Percentiles rank a stretch among this genome's conserved stretches.
These are phyloP conservation scores for Darwinula stevensoni DNA, from an alignment of 2,888 invertebrate species.

Conservation along the genomic window DNA sequence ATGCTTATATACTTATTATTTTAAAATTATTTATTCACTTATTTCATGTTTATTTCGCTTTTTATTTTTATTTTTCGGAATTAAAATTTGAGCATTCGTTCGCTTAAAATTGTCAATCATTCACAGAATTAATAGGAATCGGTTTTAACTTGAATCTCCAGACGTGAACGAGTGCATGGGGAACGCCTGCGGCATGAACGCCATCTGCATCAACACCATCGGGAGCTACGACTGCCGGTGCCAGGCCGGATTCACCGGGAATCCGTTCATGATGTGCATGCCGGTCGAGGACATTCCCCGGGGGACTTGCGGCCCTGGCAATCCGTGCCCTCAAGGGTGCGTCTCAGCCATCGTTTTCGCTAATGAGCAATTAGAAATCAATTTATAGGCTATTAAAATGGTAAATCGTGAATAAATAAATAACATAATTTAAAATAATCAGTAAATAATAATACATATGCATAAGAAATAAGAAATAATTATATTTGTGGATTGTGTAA, in stretches of 20 bases:
- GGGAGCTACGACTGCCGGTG: conserved; percentile 74
- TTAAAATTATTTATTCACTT: not conserved
- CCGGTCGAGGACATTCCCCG: conserved; percentile 8
- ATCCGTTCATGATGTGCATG: conserved; percentile 49
- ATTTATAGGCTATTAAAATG: conserved; percentile 1
- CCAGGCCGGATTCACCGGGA: conserved; percentile 48
- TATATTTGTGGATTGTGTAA: no score
- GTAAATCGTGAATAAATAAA: no score
- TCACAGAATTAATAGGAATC: no score
- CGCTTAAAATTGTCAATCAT: no score
- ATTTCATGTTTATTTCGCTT: not conserved
- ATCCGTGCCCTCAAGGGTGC: not conserved
- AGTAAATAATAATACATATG: no score
- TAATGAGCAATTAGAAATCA: conserved; percentile 1
- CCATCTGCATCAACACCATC: conserved; percentile 61
- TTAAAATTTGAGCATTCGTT: no score
- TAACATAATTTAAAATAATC: no score
- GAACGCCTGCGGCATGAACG: conserved; percentile 24
- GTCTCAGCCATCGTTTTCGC: not conserved
- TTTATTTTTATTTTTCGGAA: no score
- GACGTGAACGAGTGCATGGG: conserved; percentile 18
- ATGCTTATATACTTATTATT: not conserved
- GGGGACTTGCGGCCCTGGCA: not conserved
- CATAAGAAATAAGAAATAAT: no score
- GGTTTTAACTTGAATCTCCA: no score